Evolutionary conservation across 2,113 vertebrate species (phyloP), one percentile per base, ranked within the genome.

Genomic region (Lagenorhynchus albirostris): DNA sequence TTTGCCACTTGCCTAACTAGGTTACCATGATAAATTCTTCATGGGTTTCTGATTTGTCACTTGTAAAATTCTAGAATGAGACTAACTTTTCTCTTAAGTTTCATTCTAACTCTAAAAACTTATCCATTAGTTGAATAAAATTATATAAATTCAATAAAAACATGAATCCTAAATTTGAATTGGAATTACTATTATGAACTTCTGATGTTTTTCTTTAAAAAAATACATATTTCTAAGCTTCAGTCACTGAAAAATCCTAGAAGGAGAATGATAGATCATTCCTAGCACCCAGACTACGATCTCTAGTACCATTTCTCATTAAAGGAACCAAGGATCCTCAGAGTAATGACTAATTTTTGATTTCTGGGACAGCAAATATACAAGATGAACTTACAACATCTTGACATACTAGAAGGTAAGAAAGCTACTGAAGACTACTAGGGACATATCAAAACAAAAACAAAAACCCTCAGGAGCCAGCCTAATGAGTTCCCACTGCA

Each of bases 121-220:
- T 70, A 65, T 53, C 44, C 20, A 58, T 70, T 89, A 50, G 6
- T 71, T 89, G 44, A 87, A 79, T 90, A 67, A 62, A 87, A 67
- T 71, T 38, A 73, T 87, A 2, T 44, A 65, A 60, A 7, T 86
- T 91, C 55, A 79, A 11, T 91, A 38, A 71, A 91, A 81, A 55
- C 38, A 89, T n/a, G 26, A 71, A 63, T 85, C 21, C 70, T 70
- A 95, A 71, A 79, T 96, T 88, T 88, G 26, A 95, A 84, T 70
- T 80, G 65, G 21, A 93, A 73, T 62, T 76, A 65, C 17, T 31
- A 55, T 74, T 76, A 65, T n/a, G 31, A 94, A 60, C 58, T 89
- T n/a, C 14, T 70, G 25, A 68, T 93, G 17, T 60, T 73, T 73
- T 55, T 68, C 47, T 88, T 90, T 65, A 53, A 76, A 50, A 90